Conservation (phyloP, 2,888 invertebrate species). For the Chloromyia formosa region DNA sequence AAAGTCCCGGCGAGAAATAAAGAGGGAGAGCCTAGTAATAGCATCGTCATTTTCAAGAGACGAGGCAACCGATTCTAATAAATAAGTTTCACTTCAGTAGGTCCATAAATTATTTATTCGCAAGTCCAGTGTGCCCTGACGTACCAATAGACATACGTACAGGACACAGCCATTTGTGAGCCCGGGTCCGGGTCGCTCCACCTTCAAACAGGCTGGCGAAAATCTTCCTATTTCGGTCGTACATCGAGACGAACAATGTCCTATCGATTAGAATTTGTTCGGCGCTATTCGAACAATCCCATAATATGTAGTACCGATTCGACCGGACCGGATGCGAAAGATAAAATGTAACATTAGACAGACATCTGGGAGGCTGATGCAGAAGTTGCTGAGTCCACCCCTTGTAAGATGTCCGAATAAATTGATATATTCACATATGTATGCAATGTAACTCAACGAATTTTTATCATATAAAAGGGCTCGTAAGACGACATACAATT, state of each 20-base stretch:
- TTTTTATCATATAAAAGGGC: slow-evolving; percentile 22
- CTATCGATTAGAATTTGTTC: slow-evolving; percentile 35
- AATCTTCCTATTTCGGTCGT: not conserved
- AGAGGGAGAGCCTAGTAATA: not conserved
- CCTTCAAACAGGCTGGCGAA: no score
- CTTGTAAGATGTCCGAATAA: not conserved
- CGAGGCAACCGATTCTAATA: slow-evolving; percentile 38
- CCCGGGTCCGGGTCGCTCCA: no score
- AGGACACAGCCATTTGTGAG: no score
- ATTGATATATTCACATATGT: slow-evolving; percentile 6
- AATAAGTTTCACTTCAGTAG: slow-evolving; percentile 48
- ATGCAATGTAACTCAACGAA: slow-evolving; percentile 17
- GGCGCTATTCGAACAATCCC: not conserved
- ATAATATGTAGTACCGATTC: not conserved
- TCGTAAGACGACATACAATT: slow-evolving; percentile 18
- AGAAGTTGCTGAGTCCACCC: not conserved
- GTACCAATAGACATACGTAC: no score
- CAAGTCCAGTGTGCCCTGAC: not conserved
- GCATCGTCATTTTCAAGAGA: slow-evolving; percentile 1
- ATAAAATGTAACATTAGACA: not conserved
- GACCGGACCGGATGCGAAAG: slow-evolving; percentile 11
- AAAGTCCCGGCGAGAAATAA: not conserved
- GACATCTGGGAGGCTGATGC: not conserved
- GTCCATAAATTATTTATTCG: slow-evolving; percentile 48
- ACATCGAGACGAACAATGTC: not conserved